A percentile compares a stretch with the other conserved stretches of the same genome.
Conservation (phyloP, 2,113 vertebrate genomes). For the Sturnus vulgaris region DNA sequence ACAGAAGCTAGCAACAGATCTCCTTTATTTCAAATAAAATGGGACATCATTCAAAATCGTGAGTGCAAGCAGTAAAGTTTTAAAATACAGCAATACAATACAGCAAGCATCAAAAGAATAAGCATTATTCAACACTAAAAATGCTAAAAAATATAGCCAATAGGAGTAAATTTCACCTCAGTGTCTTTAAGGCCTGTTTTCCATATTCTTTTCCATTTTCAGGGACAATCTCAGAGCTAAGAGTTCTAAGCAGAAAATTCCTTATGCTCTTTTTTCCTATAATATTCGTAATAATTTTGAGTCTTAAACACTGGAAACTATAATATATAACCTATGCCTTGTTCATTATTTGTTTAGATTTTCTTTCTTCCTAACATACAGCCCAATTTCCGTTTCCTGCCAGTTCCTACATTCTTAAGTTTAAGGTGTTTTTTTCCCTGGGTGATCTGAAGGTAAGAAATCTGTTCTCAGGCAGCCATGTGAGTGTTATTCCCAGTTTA, state of each 20-base stretch:
- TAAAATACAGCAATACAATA: background rate
- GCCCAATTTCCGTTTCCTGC: background rate
- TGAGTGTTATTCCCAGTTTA: background rate
- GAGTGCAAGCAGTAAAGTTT: background rate
- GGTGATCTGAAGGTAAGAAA: background rate
- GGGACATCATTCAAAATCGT: background rate
- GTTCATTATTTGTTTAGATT: background rate
- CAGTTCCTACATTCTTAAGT: background rate
- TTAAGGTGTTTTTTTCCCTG: background rate
- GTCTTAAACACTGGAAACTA: background rate
- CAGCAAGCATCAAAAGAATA: background rate
- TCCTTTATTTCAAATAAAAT: background rate
- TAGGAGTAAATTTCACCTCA: background rate
- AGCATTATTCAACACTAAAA: background rate
- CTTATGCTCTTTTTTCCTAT: background rate
- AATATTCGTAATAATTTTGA: background rate
- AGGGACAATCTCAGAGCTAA: background rate
- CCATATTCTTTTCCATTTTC: background rate
- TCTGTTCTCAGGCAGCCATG: background rate
- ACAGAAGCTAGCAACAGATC: background rate
- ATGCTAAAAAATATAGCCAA: background rate
- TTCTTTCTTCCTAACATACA: background rate
- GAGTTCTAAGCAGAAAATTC: background rate
- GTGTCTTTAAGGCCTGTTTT: background rate
- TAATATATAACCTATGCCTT: background rate